phyloP scores from a whole-genome alignment of 1,140 invertebrate genomes.

The Apolygus lucorum region DNA sequence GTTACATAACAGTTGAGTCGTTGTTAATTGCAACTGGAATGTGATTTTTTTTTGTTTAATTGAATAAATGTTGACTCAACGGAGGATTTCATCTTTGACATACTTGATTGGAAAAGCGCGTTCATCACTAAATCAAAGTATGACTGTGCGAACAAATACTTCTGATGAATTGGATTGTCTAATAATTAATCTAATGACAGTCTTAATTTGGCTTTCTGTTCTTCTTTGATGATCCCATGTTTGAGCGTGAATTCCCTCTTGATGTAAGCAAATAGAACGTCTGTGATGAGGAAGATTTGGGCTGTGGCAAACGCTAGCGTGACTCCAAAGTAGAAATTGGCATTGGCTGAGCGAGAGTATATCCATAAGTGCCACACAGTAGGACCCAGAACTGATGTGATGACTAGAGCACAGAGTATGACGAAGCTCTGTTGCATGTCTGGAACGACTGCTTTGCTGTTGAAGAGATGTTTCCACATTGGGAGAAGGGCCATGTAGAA shows the following conservation, averaged over 20 bases:
- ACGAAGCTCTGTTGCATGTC: slow-evolving; percentile 89
- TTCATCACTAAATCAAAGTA: too few species aligned
- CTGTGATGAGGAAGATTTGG: slow-evolving; percentile 89
- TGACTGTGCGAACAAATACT: too few species aligned
- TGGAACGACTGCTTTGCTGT: slow-evolving; percentile 61
- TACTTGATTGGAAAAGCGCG: too few species aligned
- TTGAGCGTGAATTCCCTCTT: slow-evolving; percentile 82
- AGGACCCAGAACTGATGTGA: slow-evolving; percentile 81
- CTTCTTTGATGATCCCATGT: slow-evolving; percentile 49
- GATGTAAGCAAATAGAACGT: slow-evolving; percentile 86
- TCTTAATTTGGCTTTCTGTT: slow-evolving; percentile 13
- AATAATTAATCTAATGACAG: slow-evolving; percentile 12
- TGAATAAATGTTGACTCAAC: too few species aligned
- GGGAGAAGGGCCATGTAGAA: slow-evolving; percentile 86
- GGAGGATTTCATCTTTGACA: too few species aligned
- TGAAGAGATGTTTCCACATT: slow-evolving; percentile 81
- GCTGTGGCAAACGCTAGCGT: slow-evolving; percentile 91
- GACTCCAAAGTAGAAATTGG: slow-evolving; percentile 98
- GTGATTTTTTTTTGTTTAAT: too few species aligned
- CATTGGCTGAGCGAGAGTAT: slow-evolving; percentile 94
- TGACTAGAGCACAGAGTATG: slow-evolving; percentile 78
- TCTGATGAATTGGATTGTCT: too few species aligned
- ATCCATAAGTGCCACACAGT: slow-evolving; percentile 98
- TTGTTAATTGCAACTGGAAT: too few species aligned
- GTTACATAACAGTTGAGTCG: too few species aligned